A percentile compares a stretch with the other conserved stretches of the same genome.
phyloP scores from a whole-genome alignment of 2,113 vertebrate species.

The Pholis gunnellus region DNA sequence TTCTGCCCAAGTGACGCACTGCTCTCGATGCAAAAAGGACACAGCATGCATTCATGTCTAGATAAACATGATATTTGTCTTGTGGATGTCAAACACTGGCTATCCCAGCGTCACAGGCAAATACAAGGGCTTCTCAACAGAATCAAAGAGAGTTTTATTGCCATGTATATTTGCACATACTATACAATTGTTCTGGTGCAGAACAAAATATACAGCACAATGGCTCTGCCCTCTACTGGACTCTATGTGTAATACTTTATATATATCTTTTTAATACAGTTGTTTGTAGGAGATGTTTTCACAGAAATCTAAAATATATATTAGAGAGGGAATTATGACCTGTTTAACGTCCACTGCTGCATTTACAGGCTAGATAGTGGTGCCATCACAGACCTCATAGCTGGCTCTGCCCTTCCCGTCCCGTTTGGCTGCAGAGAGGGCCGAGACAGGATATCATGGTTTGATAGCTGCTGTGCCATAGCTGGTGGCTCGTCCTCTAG shows the following conservation, averaged over 20 bases:
- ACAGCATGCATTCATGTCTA: constrained; percentile 1
- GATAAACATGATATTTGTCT: constrained; percentile 9
- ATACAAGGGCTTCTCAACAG: neutral
- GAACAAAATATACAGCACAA: neutral
- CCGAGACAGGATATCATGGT: neutral
- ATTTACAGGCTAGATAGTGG: too few species aligned
- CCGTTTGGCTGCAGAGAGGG: neutral
- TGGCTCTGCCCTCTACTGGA: too few species aligned
- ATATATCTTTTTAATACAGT: too few species aligned
- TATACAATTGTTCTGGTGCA: neutral
- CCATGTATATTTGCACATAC: neutral
- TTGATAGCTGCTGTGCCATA: too few species aligned
- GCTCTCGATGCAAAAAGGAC: neutral
- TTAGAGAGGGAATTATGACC: too few species aligned
- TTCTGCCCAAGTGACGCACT: constrained; percentile 8
- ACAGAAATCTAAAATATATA: too few species aligned
- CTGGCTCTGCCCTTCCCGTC: too few species aligned
- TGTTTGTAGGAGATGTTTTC: too few species aligned
- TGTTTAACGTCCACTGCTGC: too few species aligned
- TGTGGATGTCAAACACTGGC: constrained; percentile 1
- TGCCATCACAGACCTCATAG: too few species aligned
- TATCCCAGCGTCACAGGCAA: neutral
- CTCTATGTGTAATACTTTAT: too few species aligned
- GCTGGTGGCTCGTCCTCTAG: too few species aligned
- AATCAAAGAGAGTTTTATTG: neutral